Evolutionary conservation across 2,888 invertebrate species (phyloP).

Genomic region (Homarus gammarus): DNA sequence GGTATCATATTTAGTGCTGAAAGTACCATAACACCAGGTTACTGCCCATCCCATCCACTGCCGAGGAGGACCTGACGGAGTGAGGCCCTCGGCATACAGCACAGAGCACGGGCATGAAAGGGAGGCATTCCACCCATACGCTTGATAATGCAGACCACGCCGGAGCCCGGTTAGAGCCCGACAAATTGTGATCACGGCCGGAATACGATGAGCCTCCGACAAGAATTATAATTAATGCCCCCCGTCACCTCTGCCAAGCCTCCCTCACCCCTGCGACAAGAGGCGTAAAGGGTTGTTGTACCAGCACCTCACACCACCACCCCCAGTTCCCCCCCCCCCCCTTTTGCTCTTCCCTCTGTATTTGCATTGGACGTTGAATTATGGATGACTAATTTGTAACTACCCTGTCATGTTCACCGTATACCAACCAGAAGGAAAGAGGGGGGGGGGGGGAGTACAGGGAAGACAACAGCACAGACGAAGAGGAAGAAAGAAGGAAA

Average conservation of each 20-base stretch:
- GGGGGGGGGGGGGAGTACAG: no score
- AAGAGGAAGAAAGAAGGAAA: neutral
- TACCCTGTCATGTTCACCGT: neutral
- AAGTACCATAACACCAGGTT: no score
- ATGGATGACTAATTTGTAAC: neutral
- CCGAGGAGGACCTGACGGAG: no score
- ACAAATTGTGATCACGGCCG: neutral
- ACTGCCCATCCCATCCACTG: no score
- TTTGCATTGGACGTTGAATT: neutral
- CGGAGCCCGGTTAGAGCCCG: neutral
- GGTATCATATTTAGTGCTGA: no score
- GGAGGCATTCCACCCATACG: no score
- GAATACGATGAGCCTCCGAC: neutral
- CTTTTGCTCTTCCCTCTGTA: neutral
- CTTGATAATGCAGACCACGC: neutral
- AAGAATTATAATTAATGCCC: neutral
- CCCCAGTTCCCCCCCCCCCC: neutral
- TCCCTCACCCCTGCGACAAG: neutral
- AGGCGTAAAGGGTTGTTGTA: neutral
- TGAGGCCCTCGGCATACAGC: no score
- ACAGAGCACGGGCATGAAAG: no score
- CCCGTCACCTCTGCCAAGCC: neutral
- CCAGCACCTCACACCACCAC: neutral
- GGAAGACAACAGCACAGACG: no score
- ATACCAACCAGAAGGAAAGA: neutral